Base-by-base conservation (phyloP, 2,797 vertebrate species). In the Semaprochilodus insignis region DNA sequence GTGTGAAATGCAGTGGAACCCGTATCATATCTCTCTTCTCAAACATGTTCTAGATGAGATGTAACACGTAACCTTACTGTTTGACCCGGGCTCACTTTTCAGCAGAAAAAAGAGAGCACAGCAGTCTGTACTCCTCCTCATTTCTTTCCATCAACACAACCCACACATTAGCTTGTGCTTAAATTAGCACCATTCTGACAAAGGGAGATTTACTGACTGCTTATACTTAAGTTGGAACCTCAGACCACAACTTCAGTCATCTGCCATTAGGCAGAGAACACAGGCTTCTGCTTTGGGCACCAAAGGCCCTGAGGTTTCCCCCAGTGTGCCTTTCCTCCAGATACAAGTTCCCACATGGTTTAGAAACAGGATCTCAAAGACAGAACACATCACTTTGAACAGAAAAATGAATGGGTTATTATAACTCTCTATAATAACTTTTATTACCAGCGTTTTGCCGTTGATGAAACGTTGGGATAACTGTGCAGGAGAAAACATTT, bases 241-340 rank as follows among this genome's bases (percentile, higher is more conserved):
- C 85, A 84, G 75, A 85, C 79, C 84, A 80, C 79, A 84, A 59
- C 48, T 77, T 63, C 44, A 65, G 51, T 74, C 25, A 48, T 85
- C 83, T 78, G 63, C 83, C 83, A 83, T 78, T 74, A 81, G 70
- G 74, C 67, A 74, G 51, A 70, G 36, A 75, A 31, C 48, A 51
- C 19, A 40, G 76, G 74, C 74, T 74, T 62, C 27, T 72, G 23
- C 34, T 27, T 48, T 6, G 6, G 17, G 52, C n/a, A 63, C 78
- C 52, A 34, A 81, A 78, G 63, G 25, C 60, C 25, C n/a, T 78
- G 60, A 59, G 52, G 59, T 80, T 81, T 78, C 21, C 59, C 44
- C 34, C 71, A 65, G 60, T 84, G 36, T 63, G 62, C 17, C 16
- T 77, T 76, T 44, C 81, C 66, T 80, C 5, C 23, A 52, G 57